These are phyloP conservation scores for Parasteatoda lunata DNA, from an alignment of 2,888 invertebrate species.

Conservation along the genomic window DNA sequence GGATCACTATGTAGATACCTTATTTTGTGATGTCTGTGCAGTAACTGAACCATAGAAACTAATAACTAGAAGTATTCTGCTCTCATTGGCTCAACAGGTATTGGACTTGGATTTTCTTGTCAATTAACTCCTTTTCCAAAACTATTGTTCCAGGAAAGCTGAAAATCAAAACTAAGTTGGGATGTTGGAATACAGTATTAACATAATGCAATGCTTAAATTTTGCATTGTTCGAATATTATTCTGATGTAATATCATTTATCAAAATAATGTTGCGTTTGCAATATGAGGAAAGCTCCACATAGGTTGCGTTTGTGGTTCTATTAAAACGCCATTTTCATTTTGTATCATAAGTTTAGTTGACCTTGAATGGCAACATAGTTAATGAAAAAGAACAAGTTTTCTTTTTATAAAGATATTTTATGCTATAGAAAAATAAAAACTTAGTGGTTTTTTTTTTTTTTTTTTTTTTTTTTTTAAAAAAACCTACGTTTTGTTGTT, in stretches of 20 bases:
- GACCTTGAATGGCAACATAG: not conserved
- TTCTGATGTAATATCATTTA: not conserved
- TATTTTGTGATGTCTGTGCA: not conserved
- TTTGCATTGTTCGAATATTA: not conserved
- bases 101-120: slow-evolving; percentile 15
- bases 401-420: no score
- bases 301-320: not conserved
- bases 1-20: not conserved
- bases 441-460: no score
- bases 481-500: no score
- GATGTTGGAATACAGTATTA: not conserved
- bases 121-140: not conserved
- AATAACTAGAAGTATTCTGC: not conserved
- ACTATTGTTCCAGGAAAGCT: not conserved
- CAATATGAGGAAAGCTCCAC: not conserved
- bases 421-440: no score
- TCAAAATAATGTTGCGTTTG: not conserved
- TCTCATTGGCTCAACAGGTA: not conserved
- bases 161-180: not conserved
- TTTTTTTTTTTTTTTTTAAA: no score
- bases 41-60: not conserved
- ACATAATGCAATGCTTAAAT: not conserved
- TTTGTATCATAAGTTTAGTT: not conserved
- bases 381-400: no score
- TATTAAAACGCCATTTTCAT: not conserved